Conservation (phyloP, 2,888 invertebrate genomes). For the Pegoplata infirma region DNA sequence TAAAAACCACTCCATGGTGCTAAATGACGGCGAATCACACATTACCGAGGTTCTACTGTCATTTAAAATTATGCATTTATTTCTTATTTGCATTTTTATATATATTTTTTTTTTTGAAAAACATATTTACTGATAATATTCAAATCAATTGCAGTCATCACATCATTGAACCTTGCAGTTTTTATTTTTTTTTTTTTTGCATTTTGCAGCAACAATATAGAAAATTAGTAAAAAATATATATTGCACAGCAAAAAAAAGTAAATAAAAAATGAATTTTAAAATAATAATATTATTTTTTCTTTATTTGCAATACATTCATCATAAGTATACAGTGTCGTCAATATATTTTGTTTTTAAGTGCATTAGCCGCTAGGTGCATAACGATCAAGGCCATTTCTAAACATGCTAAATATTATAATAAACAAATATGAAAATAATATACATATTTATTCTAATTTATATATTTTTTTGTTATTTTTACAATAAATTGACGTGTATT, state of each 20-base stretch:
- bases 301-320: background rate
- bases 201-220: background rate
- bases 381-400: constrained; percentile 44
- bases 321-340: background rate
- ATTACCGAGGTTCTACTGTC: no score
- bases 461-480: constrained; percentile 20
- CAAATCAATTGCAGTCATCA: constrained; percentile 5
- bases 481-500: constrained; percentile 42
- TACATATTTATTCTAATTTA: background rate
- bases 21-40: no score
- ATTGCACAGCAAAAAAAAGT: constrained; percentile 10
- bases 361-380: constrained; percentile 48
- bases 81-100: constrained; percentile 11
- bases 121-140: constrained; percentile 21
- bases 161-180: constrained; percentile 37
- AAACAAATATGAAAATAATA: no score
- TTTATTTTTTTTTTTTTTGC: no score
- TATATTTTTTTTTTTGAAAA: constrained; percentile 3
- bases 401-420: constrained; percentile 3
- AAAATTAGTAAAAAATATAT: constrained; percentile 3
- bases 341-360: background rate
- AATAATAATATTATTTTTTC: constrained; percentile 25
- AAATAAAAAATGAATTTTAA: background rate
- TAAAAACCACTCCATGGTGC: no score
- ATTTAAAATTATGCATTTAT: no score